A percentile compares a stretch with the other conserved stretches of the same genome.
Conservation (phyloP, 1,140 invertebrate species). For the Trinorchestia longiramus region DNA sequence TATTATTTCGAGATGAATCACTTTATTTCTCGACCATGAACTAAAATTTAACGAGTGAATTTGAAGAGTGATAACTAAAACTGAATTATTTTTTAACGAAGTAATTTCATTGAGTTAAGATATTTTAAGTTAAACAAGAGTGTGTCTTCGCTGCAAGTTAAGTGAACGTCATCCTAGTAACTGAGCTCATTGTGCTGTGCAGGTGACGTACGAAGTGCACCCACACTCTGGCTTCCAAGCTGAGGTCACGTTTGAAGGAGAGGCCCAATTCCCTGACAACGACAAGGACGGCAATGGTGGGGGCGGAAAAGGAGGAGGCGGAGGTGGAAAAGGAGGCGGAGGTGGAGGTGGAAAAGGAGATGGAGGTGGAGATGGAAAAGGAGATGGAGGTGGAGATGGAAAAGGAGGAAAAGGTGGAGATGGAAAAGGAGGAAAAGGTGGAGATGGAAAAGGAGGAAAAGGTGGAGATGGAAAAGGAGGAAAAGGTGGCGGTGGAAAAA, state of each 20-base stretch:
- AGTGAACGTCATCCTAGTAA: neutral
- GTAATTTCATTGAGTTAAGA: neutral
- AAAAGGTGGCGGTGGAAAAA: constrained; percentile 1
- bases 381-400: neutral
- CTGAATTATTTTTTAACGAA: neutral
- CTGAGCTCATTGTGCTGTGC: neutral
- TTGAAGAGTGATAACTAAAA: neutral
- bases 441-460: neutral
- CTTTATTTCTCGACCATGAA: neutral
- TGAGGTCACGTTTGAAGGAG: constrained; percentile 48
- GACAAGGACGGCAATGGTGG: neutral
- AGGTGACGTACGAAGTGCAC: constrained; percentile 40
- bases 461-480: neutral
- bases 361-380: neutral
- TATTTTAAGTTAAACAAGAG: neutral
- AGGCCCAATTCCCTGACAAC: neutral
- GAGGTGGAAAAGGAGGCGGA: neutral
- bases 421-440: neutral
- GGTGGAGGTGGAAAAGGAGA: neutral
- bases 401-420: neutral
- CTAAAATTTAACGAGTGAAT: neutral
- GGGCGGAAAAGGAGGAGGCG: neutral
- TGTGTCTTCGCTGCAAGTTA: neutral
- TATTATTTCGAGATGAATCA: neutral
- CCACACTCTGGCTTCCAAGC: constrained; percentile 21